These are phyloP conservation scores for Zeus faber DNA, from an alignment of 2,113 vertebrate genomes.

Conservation along the genomic window DNA sequence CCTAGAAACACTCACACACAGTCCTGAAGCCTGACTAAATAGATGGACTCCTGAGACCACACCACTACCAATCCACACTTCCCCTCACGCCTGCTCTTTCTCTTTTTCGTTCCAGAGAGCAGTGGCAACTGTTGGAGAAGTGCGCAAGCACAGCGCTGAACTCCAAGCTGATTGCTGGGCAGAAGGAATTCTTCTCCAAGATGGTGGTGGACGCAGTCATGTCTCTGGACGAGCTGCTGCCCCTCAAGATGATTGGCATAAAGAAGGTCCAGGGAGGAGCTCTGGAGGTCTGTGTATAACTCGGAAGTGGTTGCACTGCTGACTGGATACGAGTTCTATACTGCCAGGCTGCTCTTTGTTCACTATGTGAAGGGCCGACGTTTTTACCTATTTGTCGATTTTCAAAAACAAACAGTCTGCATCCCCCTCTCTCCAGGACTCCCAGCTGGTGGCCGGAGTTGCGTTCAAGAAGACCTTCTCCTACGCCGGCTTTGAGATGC, in stretches of 20 bases:
- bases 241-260: constrained; percentile 97
- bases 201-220: constrained; percentile 97
- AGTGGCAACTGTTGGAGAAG: constrained; percentile 87
- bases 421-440: constrained; percentile 86
- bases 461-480: constrained; percentile 99
- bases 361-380: too few species aligned
- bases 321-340: too few species aligned
- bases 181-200: constrained; percentile 90
- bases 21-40: too few species aligned
- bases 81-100: neutral
- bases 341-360: too few species aligned
- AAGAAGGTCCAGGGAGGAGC: constrained; percentile 98
- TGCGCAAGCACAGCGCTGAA: constrained; percentile 93
- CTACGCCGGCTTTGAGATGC: constrained; percentile 98
- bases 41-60: too few species aligned
- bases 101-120: constrained; percentile 74
- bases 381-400: too few species aligned
- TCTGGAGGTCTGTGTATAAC: constrained; percentile 79
- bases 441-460: constrained; percentile 88
- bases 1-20: too few species aligned
- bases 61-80: neutral
- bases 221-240: constrained; percentile 89
- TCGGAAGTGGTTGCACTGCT: too few species aligned
- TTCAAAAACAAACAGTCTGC: too few species aligned
- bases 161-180: constrained; percentile 92